phyloP scores from a whole-genome alignment of 1,140 invertebrate genomes.

The Drosophila lini region DNA sequence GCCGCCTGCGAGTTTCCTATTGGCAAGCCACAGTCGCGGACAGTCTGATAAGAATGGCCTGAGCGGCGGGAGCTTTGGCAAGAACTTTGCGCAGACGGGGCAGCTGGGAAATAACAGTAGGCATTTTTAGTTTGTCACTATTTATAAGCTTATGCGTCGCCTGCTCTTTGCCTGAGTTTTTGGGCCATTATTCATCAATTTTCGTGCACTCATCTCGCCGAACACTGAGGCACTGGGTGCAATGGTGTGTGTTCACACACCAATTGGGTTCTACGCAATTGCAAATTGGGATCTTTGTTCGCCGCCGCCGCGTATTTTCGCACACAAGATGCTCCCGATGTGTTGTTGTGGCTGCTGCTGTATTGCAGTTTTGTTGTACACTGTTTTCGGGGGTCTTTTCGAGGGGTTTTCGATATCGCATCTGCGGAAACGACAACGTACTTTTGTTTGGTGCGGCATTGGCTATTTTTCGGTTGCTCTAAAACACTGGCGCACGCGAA shows the following conservation, averaged over 20 bases:
- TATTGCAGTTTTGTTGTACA: constrained; percentile 26
- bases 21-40: constrained; percentile 18
- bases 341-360: constrained; percentile 53
- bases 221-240: constrained; percentile 11
- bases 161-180: constrained; percentile 37
- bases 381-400: constrained; percentile 10
- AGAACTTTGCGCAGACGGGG: constrained; percentile 47
- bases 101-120: constrained; percentile 52
- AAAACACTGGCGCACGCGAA: constrained; percentile 26
- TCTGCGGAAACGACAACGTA: constrained; percentile 17
- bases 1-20: constrained; percentile 4
- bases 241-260: constrained; percentile 27
- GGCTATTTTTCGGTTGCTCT: constrained; percentile 3
- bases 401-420: neutral
- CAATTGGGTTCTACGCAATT: constrained; percentile 65
- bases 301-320: constrained; percentile 48
- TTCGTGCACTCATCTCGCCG: constrained; percentile 47
- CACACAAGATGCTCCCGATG: constrained; percentile 42
- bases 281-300: constrained; percentile 71
- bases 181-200: constrained; percentile 52
- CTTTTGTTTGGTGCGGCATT: constrained; percentile 16
- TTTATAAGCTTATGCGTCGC: constrained; percentile 51
- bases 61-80: constrained; percentile 4
- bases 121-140: constrained; percentile 57
- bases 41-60: constrained; percentile 14